Evolutionary conservation across 2,113 vertebrate species (phyloP).

Genomic region (Paramisgurnus dabryanus): DNA sequence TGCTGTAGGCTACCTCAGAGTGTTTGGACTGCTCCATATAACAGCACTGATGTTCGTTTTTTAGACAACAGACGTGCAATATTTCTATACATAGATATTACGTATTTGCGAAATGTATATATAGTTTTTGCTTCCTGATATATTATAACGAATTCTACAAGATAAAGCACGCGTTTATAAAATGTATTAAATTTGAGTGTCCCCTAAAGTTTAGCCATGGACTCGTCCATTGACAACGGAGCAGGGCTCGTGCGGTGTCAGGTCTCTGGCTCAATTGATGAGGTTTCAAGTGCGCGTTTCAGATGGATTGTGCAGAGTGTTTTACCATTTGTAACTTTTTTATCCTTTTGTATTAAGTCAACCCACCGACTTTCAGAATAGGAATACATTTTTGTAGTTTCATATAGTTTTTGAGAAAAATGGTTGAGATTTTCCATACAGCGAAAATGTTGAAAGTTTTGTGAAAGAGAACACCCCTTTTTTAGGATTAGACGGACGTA

Average conservation of each 20-base stretch:
- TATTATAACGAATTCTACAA: background rate
- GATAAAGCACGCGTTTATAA: background rate
- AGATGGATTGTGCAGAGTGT: slow-evolving; percentile 29
- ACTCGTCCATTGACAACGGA: slow-evolving; percentile 66
- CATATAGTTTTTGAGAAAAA: background rate
- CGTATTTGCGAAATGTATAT: background rate
- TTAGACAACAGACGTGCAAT: too few relatives aligned
- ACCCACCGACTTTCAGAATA: background rate
- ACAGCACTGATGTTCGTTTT: background rate
- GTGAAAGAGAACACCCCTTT: slow-evolving; percentile 21
- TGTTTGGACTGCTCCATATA: slow-evolving; percentile 22
- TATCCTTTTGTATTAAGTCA: background rate
- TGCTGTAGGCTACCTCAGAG: slow-evolving; percentile 8
- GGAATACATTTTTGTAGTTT: background rate
- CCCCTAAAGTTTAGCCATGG: slow-evolving; percentile 55
- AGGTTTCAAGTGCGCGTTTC: slow-evolving; percentile 46
- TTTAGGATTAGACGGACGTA: slow-evolving; percentile 14
- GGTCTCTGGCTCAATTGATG: slow-evolving; percentile 67
- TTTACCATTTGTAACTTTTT: background rate
- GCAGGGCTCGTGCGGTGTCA: slow-evolving; percentile 62
- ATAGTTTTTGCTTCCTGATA: background rate
- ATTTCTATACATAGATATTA: background rate
- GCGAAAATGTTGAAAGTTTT: slow-evolving; percentile 37
- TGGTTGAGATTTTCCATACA: background rate
- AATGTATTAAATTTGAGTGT: background rate